Percentiles rank a stretch among this genome's conserved stretches.
Conservation (phyloP, 2,888 invertebrate species). For the Stramonita haemastoma region DNA sequence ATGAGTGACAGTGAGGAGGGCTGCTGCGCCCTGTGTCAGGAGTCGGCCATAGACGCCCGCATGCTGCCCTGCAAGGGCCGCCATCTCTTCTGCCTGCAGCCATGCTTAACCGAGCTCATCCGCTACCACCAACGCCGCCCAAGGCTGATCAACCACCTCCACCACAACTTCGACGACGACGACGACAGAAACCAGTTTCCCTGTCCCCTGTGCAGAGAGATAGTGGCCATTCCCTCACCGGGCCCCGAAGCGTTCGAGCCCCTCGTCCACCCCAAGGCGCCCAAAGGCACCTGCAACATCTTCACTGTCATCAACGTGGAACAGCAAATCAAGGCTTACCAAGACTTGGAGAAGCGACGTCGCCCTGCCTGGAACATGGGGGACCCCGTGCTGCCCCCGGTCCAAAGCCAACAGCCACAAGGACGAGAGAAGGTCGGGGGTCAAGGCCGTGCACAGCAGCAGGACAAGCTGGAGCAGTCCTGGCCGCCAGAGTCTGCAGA, state of each 20-base stretch:
- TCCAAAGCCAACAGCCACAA: neutral
- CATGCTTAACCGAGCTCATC: neutral
- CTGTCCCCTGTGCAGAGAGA: neutral
- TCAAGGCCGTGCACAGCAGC: neutral
- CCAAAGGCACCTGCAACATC: neutral
- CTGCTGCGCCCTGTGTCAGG: neutral
- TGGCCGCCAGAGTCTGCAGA: neutral
- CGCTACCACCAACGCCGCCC: neutral
- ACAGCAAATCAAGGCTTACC: neutral
- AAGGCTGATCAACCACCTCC: neutral
- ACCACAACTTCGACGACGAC: neutral
- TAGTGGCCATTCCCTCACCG: neutral
- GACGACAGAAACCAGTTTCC: neutral
- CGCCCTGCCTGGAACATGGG: neutral
- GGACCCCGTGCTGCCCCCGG: neutral
- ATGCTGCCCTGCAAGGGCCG: neutral
- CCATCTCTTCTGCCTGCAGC: conserved; percentile 19
- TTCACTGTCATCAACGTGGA: neutral
- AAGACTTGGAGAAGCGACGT: neutral
- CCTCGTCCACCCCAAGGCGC: neutral
- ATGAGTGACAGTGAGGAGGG: neutral
- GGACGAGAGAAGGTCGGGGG: neutral
- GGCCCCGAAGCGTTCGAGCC: conserved; percentile 6
- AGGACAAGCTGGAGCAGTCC: neutral
- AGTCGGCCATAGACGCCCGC: neutral